Evolutionary conservation across 1,140 invertebrate genomes (phyloP).

Genomic region (Daktulosphaira vitifoliae): DNA sequence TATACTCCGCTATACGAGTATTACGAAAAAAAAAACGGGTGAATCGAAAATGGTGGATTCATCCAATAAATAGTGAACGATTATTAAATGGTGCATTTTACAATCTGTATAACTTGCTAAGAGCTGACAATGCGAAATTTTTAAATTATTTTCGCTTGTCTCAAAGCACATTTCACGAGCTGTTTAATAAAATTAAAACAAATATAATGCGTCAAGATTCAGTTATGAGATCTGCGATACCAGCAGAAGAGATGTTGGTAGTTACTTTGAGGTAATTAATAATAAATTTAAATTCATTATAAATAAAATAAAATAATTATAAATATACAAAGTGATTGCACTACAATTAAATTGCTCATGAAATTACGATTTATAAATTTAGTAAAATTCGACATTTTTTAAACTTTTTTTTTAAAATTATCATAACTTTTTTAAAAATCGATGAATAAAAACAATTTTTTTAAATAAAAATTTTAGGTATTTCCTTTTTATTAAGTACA

Average conservation of each 20-base stretch:
- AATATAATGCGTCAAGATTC: conserved; percentile 38
- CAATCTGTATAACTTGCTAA: not conserved
- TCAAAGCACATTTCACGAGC: not conserved
- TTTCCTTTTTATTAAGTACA: too few relatives aligned
- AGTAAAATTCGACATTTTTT: too few relatives aligned
- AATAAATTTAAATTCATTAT: too few relatives aligned
- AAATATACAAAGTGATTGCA: too few relatives aligned
- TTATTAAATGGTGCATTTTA: not conserved
- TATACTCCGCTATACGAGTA: not conserved
- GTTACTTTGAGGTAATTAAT: conserved; percentile 40
- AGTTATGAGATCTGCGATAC: conserved; percentile 41
- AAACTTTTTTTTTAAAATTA: too few relatives aligned
- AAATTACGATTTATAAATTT: too few relatives aligned
- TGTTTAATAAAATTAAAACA: not conserved
- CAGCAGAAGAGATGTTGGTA: conserved; percentile 41
- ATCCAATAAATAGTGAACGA: conserved; percentile 1
- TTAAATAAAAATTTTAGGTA: too few relatives aligned
- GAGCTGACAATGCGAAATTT: not conserved
- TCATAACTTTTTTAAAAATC: too few relatives aligned
- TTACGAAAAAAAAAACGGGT: not conserved
- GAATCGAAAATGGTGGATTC: not conserved
- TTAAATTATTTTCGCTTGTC: not conserved
- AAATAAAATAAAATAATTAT: too few relatives aligned
- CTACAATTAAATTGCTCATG: too few relatives aligned
- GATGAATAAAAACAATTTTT: too few relatives aligned